Evolutionary conservation across 2,888 invertebrate genomes (phyloP).

Genomic region (Leucoptera coffeella): DNA sequence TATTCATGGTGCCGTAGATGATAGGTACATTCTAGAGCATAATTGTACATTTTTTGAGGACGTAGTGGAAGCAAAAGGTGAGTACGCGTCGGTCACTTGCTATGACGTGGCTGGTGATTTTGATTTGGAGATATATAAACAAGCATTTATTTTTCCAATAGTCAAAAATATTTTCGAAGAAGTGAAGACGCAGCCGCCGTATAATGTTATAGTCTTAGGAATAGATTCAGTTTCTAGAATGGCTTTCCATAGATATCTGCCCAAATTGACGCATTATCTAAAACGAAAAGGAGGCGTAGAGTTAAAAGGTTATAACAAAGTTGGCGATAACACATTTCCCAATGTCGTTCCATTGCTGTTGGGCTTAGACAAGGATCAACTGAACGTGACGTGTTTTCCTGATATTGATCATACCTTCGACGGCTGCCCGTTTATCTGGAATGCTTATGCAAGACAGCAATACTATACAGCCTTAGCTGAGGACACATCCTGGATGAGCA

Average conservation of each 20-base stretch:
- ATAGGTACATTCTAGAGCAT: constrained; percentile 40
- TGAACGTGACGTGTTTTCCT: constrained; percentile 60
- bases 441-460: constrained; percentile 63
- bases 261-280: constrained; percentile 59
- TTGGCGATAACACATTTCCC: constrained; percentile 91
- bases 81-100: constrained; percentile 67
- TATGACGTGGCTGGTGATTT: constrained; percentile 24
- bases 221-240: constrained; percentile 81
- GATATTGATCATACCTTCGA: constrained; percentile 59
- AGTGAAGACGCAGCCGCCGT: too few relatives aligned
- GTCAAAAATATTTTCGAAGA: too few relatives aligned
- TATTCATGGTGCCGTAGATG: constrained; percentile 30
- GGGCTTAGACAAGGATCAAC: constrained; percentile 62
- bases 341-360: constrained; percentile 78
- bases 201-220: constrained; percentile 75
- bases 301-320: constrained; percentile 85
- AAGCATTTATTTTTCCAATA: too few relatives aligned
- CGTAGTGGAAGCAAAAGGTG: constrained; percentile 38
- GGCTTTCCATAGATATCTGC: constrained; percentile 81
- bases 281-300: constrained; percentile 63
- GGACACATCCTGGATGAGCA: constrained; percentile 71
- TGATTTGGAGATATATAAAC: too few relatives aligned
- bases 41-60: constrained; percentile 41
- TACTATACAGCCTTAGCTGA: constrained; percentile 78
- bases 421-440: constrained; percentile 79